Percentiles rank a stretch among this genome's conserved stretches.
phyloP scores from a whole-genome alignment of 2,797 vertebrate genomes.

The Neostethus bicornis region DNA sequence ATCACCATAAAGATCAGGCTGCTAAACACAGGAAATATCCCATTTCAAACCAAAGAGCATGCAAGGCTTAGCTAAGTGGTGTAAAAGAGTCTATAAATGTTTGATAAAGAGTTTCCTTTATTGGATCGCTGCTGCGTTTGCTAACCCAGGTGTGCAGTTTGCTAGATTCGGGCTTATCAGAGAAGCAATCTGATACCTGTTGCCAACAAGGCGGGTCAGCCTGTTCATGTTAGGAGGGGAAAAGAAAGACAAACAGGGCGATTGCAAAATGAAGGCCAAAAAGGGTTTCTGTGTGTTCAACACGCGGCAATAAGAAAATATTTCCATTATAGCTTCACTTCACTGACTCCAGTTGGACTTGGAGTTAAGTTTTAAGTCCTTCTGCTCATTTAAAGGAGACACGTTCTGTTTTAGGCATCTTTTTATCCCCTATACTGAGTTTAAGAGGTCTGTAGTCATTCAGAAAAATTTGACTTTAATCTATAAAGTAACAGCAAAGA shows the following conservation, averaged over 20 bases:
- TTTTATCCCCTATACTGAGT: too few relatives aligned
- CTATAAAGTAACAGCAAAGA: too few relatives aligned
- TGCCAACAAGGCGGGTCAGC: slow-evolving; percentile 46
- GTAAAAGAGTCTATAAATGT: slow-evolving; percentile 36
- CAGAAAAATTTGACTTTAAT: too few relatives aligned
- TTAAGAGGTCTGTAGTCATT: too few relatives aligned
- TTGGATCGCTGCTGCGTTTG: slow-evolving; percentile 19
- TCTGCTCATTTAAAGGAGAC: too few relatives aligned
- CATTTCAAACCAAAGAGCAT: slow-evolving; percentile 57
- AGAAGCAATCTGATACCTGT: slow-evolving; percentile 54
- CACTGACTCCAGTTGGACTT: too few relatives aligned
- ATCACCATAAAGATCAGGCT: slow-evolving; percentile 64
- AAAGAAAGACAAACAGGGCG: slow-evolving; percentile 19
- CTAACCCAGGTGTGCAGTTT: slow-evolving; percentile 63
- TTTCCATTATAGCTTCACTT: too few relatives aligned
- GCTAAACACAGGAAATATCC: slow-evolving; percentile 72
- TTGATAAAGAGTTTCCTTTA: neutral
- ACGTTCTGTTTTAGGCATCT: too few relatives aligned
- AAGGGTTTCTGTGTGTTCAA: too few relatives aligned
- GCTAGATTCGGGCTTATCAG: slow-evolving; percentile 66
- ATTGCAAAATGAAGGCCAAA: slow-evolving; percentile 31
- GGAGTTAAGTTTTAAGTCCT: too few relatives aligned
- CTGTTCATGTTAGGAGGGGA: slow-evolving; percentile 27
- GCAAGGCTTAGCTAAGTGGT: neutral
- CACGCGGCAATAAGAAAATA: too few relatives aligned